phyloP scores from a whole-genome alignment of 2,888 invertebrate species.

The Ariolimax columbianus region DNA sequence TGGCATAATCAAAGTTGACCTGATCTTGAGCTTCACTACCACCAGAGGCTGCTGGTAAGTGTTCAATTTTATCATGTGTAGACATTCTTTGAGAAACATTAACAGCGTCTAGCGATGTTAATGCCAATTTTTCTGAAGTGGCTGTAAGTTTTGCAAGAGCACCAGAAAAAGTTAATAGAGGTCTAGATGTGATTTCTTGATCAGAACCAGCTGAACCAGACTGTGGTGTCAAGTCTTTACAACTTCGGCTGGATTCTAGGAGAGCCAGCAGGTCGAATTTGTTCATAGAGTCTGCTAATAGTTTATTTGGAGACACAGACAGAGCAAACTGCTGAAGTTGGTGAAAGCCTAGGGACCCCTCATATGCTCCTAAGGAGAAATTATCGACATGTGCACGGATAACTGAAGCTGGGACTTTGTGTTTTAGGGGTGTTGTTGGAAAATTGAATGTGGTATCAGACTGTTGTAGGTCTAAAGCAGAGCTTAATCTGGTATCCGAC shows the following conservation, averaged over 20 bases:
- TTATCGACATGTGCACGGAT: slow-evolving; percentile 37
- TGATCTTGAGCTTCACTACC: not conserved
- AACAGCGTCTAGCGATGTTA: not conserved
- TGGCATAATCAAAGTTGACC: not conserved
- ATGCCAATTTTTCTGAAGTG: not conserved
- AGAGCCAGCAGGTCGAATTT: slow-evolving; percentile 41
- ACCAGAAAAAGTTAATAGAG: slow-evolving; percentile 36
- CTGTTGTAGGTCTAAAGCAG: not conserved
- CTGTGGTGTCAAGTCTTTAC: not conserved
- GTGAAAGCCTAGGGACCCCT: slow-evolving; percentile 25
- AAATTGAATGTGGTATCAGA: not conserved
- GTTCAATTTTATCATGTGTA: not conserved
- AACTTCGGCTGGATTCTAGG: slow-evolving; percentile 27
- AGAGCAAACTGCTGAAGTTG: slow-evolving; percentile 34
- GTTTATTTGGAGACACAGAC: slow-evolving; percentile 33
- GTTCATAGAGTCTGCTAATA: slow-evolving; percentile 10
- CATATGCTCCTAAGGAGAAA: slow-evolving; percentile 35
- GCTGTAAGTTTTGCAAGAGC: slow-evolving; percentile 7
- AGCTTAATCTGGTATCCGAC: not conserved
- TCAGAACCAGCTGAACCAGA: not conserved
- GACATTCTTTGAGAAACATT: not conserved
- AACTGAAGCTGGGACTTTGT: slow-evolving; percentile 4
- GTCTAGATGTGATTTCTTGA: not conserved
- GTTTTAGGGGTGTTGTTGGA: slow-evolving; percentile 1
- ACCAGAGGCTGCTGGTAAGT: not conserved